Evolutionary conservation across 2,888 invertebrate genomes (phyloP).

Genomic region (Spicauda simplicius): DNA sequence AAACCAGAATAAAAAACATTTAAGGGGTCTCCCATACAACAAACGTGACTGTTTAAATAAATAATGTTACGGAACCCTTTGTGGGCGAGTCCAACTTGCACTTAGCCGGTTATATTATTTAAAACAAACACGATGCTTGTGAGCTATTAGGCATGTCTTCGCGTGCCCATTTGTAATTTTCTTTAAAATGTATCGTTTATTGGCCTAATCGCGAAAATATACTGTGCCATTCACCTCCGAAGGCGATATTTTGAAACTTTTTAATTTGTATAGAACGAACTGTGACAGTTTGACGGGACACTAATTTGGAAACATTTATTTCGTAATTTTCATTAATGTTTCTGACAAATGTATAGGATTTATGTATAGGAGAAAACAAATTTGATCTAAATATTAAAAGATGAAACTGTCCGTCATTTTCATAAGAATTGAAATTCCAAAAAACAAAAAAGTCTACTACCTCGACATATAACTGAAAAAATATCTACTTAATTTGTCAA

Average conservation of each 20-base stretch:
- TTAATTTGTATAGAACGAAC: not conserved
- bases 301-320: conserved; percentile 15
- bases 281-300: conserved; percentile 12
- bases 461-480: too few relatives aligned
- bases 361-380: not conserved
- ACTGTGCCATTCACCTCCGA: conserved; percentile 1
- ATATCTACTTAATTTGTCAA: too few relatives aligned
- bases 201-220: conserved; percentile 5
- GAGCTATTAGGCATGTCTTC: not conserved
- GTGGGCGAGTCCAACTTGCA: too few relatives aligned
- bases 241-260: conserved; percentile 6
- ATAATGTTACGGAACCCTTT: too few relatives aligned
- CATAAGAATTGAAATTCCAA: too few relatives aligned
- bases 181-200: not conserved
- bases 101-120: too few relatives aligned
- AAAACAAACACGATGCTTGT: too few relatives aligned
- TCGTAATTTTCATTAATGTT: not conserved
- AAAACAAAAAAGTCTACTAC: too few relatives aligned
- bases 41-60: too few relatives aligned
- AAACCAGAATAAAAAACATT: too few relatives aligned
- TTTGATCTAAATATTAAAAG: not conserved
- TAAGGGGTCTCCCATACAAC: too few relatives aligned
- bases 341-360: not conserved
- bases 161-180: conserved; percentile 4
- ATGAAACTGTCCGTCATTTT: not conserved